Conservation (phyloP, 2,888 invertebrate genomes). For the Cryptus armator region DNA sequence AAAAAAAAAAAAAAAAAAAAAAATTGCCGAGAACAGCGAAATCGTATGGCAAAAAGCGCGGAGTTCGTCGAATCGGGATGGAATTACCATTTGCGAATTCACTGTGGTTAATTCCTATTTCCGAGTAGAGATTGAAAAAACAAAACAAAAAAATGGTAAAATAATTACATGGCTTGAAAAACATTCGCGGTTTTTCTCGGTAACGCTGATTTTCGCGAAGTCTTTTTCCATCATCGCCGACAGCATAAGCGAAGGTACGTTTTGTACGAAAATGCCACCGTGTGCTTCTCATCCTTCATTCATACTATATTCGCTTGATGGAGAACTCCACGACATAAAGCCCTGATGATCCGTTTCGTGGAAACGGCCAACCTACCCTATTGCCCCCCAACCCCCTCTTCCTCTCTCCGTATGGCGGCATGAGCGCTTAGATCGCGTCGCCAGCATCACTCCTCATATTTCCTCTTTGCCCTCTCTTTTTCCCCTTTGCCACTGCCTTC, state of each 20-base stretch:
- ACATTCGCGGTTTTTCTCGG: conserved; percentile 7
- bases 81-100: too few relatives aligned
- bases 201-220: neutral
- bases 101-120: conserved; percentile 8
- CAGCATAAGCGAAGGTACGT: conserved; percentile 29
- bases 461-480: conserved; percentile 43
- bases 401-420: conserved; percentile 39
- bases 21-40: too few relatives aligned
- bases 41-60: too few relatives aligned
- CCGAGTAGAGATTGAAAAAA: too few relatives aligned
- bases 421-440: conserved; percentile 57
- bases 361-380: conserved; percentile 37
- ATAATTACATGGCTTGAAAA: neutral
- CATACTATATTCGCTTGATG: conserved; percentile 55
- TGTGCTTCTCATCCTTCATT: conserved; percentile 49
- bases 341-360: conserved; percentile 64
- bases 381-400: conserved; percentile 28
- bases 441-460: conserved; percentile 59
- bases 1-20: too few relatives aligned
- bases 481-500: conserved; percentile 10
- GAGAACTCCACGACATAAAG: conserved; percentile 56
- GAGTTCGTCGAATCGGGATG: too few relatives aligned
- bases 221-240: neutral
- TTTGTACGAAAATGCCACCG: conserved; percentile 17
- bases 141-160: conserved; percentile 14